phyloP scores from a whole-genome alignment of 1,140 invertebrate species.

The Steinernema feltiae region DNA sequence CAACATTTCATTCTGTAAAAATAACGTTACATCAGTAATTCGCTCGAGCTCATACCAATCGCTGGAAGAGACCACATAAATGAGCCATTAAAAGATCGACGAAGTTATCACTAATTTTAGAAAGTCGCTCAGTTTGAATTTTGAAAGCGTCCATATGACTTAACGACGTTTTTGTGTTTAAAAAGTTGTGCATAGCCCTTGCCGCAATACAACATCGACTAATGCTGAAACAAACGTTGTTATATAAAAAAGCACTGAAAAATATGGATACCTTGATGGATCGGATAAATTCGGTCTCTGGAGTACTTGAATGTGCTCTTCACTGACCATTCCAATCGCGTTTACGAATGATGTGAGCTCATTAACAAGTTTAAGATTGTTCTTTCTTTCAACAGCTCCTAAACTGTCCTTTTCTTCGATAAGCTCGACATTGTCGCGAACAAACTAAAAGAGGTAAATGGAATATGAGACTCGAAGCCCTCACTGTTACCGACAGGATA shows the following conservation, averaged over 20 bases:
- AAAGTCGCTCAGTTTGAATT: not conserved
- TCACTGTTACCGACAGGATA: too few species aligned
- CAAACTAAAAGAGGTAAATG: slow-evolving; percentile 48
- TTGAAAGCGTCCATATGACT: not conserved
- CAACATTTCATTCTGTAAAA: slow-evolving; percentile 30
- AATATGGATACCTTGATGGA: slow-evolving; percentile 26
- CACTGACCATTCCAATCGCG: slow-evolving; percentile 59
- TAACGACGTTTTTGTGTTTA: not conserved
- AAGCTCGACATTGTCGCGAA: slow-evolving; percentile 76
- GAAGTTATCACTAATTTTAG: slow-evolving; percentile 21
- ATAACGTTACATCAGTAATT: not conserved
- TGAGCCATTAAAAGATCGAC: slow-evolving; percentile 35
- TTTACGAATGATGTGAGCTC: slow-evolving; percentile 67
- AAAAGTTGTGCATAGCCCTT: not conserved
- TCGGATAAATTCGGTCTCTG: slow-evolving; percentile 28
- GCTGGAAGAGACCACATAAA: slow-evolving; percentile 31
- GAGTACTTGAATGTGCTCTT: slow-evolving; percentile 25
- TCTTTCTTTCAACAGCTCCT: slow-evolving; percentile 77
- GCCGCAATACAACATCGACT: not conserved
- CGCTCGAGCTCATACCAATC: slow-evolving; percentile 17
- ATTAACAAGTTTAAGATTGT: slow-evolving; percentile 72
- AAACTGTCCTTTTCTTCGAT: slow-evolving; percentile 85
- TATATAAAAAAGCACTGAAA: not conserved
- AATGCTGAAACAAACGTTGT: slow-evolving; percentile 8
- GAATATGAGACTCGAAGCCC: not conserved